Conservation (phyloP, 2,888 invertebrate species). For the Lacanobia wlatinum region DNA sequence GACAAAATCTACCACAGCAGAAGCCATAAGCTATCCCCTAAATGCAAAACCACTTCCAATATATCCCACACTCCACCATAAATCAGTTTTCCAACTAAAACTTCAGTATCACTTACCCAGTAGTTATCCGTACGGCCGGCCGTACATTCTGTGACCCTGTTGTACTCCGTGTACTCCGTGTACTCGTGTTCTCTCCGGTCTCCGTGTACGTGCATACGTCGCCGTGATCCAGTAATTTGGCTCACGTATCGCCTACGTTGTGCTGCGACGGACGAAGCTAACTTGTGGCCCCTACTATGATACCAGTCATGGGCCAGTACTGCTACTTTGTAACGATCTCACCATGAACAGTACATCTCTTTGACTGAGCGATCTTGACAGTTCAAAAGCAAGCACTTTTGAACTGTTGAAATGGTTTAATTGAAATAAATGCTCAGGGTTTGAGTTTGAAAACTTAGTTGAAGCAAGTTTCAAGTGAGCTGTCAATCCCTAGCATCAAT, state of each 20-base stretch:
- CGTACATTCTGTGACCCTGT: conserved; percentile 19
- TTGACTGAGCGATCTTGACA: too few species aligned
- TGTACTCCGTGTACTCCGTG: not conserved
- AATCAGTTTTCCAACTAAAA: conserved; percentile 43
- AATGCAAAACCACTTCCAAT: conserved; percentile 18
- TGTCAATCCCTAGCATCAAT: too few species aligned
- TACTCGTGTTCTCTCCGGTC: not conserved
- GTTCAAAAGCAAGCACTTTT: too few species aligned
- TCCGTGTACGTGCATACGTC: conserved; percentile 25
- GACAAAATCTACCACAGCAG: conserved; percentile 6
- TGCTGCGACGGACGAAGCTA: conserved; percentile 63
- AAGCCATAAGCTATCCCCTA: not conserved
- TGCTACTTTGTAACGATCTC: too few species aligned
- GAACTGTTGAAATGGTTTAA: too few species aligned
- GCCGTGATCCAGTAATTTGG: conserved; percentile 69
- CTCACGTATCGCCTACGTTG: conserved; percentile 75
- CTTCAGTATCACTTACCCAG: conserved; percentile 34
- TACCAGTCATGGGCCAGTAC: too few species aligned
- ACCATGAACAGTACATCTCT: too few species aligned
- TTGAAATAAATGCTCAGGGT: too few species aligned
- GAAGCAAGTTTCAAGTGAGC: too few species aligned
- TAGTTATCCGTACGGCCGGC: not conserved
- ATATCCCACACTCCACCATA: conserved; percentile 21
- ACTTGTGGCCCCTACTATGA: conserved; percentile 36
- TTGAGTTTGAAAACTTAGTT: too few species aligned